Evolutionary conservation across 1,140 invertebrate genomes (phyloP).

Genomic region (Caenorhabditis tropicalis): DNA sequence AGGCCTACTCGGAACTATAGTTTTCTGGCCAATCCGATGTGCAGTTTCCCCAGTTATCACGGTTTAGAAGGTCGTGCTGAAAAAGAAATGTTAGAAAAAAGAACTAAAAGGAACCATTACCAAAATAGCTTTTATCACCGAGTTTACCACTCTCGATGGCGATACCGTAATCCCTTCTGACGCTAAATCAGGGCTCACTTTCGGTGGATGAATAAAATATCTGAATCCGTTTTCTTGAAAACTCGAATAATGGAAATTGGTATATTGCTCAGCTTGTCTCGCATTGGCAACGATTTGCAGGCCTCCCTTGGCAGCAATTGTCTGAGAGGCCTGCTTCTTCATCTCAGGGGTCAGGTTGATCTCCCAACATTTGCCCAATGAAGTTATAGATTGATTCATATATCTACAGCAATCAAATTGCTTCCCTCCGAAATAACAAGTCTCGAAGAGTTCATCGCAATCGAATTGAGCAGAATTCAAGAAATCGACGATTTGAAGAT

Average conservation of each 20-base stretch:
- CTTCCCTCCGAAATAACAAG: constrained; percentile 42
- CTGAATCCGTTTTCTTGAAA: constrained; percentile 45
- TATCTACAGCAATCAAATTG: constrained; percentile 51
- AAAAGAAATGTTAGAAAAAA: background rate
- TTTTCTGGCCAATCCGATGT: background rate
- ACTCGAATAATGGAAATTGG: constrained; percentile 4
- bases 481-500: constrained; percentile 3
- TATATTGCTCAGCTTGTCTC: background rate
- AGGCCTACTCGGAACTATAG: too few species aligned
- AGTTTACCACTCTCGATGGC: constrained; percentile 8
- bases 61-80: constrained; percentile 16
- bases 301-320: background rate
- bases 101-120: background rate
- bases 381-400: constrained; percentile 23
- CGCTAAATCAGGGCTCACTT: background rate
- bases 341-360: constrained; percentile 33
- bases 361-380: constrained; percentile 39
- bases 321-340: background rate
- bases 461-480: constrained; percentile 23
- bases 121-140: constrained; percentile 9
- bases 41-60: constrained; percentile 6
- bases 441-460: constrained; percentile 46
- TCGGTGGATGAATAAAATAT: constrained; percentile 37
- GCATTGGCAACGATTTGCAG: constrained; percentile 45
- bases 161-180: background rate